Conservation (phyloP, 1,140 invertebrate species). For the Hypsibius dujardini region DNA sequence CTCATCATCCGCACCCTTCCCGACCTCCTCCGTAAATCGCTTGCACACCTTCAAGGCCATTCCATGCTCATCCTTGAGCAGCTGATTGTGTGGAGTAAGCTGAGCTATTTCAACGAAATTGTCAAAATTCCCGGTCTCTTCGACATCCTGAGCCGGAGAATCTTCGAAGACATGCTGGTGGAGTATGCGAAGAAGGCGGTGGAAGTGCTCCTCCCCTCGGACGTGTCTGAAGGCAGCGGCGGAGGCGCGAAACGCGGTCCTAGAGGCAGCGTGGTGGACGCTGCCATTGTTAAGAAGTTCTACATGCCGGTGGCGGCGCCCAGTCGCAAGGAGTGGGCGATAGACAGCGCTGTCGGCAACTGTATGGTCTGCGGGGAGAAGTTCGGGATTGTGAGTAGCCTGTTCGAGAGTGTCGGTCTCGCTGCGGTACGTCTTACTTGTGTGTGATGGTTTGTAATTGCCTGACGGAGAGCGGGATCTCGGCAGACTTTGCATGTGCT, state of each 20-base stretch:
- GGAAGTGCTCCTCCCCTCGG: background rate
- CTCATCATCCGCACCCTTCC: background rate
- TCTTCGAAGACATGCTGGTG: slow-evolving; percentile 4
- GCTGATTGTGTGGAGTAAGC: background rate
- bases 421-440: background rate
- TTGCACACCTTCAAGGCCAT: background rate
- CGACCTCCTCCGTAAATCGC: background rate
- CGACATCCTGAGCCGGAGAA: background rate
- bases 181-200: slow-evolving; percentile 9
- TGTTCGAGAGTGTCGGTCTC: background rate
- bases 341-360: slow-evolving; percentile 30
- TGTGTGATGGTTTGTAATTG: no score
- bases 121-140: background rate
- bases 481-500: no score
- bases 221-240: background rate
- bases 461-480: no score
- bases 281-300: slow-evolving; percentile 26
- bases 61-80: background rate
- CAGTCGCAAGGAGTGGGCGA: slow-evolving; percentile 35
- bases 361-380: slow-evolving; percentile 37
- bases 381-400: slow-evolving; percentile 35
- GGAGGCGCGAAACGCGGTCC: background rate
- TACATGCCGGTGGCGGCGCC: slow-evolving; percentile 35
- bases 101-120: background rate
- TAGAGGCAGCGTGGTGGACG: background rate